These are phyloP conservation scores for Saxicola maurus DNA, from an alignment of 2,797 vertebrate species.

Conservation along the genomic window DNA sequence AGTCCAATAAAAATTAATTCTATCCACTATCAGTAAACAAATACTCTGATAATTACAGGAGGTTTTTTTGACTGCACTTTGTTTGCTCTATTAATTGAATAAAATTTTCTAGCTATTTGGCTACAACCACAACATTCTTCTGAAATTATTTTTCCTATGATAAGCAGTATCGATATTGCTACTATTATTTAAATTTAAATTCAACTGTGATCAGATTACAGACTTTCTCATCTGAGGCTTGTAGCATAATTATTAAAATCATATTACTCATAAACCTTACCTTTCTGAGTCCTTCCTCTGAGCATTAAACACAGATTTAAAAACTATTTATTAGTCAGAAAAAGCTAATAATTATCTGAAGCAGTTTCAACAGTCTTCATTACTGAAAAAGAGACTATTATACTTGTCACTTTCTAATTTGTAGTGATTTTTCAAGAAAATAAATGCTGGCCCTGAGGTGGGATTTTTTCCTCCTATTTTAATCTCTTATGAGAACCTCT, in stretches of 20 bases:
- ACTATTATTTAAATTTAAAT: neutral
- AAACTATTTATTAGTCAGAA: neutral
- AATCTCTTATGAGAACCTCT: neutral
- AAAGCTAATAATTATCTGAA: neutral
- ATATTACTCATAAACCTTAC: neutral
- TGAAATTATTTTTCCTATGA: neutral
- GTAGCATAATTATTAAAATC: neutral
- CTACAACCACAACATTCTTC: neutral
- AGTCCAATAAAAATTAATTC: neutral
- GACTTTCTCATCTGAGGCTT: neutral
- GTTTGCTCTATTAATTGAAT: neutral
- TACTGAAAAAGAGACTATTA: neutral
- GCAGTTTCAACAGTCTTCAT: neutral
- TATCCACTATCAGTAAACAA: neutral
- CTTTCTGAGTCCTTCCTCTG: neutral
- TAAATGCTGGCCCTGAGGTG: accelerated
- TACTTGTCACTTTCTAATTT: neutral
- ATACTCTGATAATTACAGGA: neutral
- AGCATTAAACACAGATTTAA: neutral
- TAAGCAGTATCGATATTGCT: neutral
- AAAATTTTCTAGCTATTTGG: neutral
- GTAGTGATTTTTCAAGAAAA: neutral
- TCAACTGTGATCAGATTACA: neutral
- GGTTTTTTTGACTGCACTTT: neutral
- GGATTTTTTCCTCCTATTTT: accelerated